phyloP scores from a whole-genome alignment of 23 tunicate species.

The Trididemnum nubilum region DNA sequence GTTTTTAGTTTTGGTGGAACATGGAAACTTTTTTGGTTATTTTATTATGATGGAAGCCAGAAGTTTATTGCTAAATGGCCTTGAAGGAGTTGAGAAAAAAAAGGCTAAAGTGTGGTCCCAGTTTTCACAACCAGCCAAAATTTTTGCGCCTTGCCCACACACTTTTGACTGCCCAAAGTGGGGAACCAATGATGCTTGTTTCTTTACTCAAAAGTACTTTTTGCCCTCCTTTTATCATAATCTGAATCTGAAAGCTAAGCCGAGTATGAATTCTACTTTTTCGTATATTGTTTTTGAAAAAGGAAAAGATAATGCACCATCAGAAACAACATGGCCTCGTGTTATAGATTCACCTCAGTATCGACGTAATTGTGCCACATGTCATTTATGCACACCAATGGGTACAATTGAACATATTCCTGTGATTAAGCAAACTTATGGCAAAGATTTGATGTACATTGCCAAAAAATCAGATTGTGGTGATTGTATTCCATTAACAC shows the following conservation, averaged over 20 bases:
- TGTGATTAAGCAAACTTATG: conserved; percentile 16
- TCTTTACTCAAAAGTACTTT: conserved; percentile 59
- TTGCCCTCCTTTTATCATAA: conserved; percentile 47
- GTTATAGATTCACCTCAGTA: conserved; percentile 7
- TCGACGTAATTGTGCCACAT: conserved; percentile 17
- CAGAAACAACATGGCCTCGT: conserved; percentile 40
- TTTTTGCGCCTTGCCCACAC: conserved; percentile 90
- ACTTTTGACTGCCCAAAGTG: conserved; percentile 56
- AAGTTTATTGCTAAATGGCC: conserved; percentile 52
- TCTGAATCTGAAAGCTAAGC: not conserved
- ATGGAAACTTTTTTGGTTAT: conserved; percentile 76
- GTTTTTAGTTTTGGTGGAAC: conserved; percentile 71
- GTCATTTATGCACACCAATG: conserved; percentile 50
- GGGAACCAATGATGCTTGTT: conserved; percentile 43
- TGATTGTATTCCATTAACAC: conserved; percentile 37
- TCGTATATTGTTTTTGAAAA: conserved; percentile 27
- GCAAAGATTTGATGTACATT: conserved; percentile 20
- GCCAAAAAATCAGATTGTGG: conserved; percentile 37
- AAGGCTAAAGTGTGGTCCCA: conserved; percentile 36
- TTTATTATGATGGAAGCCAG: conserved; percentile 83
- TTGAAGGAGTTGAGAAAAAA: conserved; percentile 44
- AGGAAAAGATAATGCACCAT: not conserved
- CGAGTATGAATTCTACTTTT: not conserved
- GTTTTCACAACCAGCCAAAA: conserved; percentile 11
- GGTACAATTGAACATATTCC: conserved; percentile 42